Evolutionary conservation across 53 echinoderm and acorn worm genomes (phyloP).

Genomic region (Echinarachnius parma): DNA sequence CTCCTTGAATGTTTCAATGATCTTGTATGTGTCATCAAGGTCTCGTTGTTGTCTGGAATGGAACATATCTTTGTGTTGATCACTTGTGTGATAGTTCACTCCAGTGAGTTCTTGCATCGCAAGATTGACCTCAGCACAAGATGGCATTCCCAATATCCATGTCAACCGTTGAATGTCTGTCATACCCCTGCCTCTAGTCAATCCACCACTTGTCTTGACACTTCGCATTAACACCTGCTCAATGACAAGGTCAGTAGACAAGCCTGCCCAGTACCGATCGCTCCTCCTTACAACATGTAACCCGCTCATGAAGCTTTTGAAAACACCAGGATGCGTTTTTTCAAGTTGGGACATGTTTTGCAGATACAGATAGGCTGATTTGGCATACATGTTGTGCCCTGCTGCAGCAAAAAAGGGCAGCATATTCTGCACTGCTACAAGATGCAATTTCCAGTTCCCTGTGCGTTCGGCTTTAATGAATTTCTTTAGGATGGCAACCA

Average conservation of each 20-base stretch:
- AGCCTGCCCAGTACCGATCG: slow-evolving; percentile 58
- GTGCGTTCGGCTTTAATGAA: too few species aligned
- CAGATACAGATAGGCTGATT: slow-evolving; percentile 34
- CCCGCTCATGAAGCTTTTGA: slow-evolving; percentile 2
- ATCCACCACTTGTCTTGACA: slow-evolving; percentile 56
- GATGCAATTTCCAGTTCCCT: slow-evolving; percentile 53
- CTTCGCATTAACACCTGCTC: slow-evolving; percentile 62
- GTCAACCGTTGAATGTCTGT: slow-evolving; percentile 49
- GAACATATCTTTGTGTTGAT: slow-evolving; percentile 51
- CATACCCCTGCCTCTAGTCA: slow-evolving; percentile 62
- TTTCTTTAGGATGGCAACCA: too few species aligned
- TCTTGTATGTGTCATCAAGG: slow-evolving; percentile 29
- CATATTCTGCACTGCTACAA: slow-evolving; percentile 45
- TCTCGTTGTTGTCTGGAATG: slow-evolving; percentile 15
- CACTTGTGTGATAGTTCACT: slow-evolving; percentile 49
- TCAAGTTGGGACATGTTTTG: slow-evolving; percentile 25
- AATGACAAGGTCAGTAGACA: slow-evolving; percentile 54
- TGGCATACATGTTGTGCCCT: slow-evolving; percentile 57
- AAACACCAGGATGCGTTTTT: slow-evolving; percentile 22
- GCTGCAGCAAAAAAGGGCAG: slow-evolving; percentile 67
- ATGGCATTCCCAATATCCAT: slow-evolving; percentile 54
- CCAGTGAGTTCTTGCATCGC: slow-evolving; percentile 62
- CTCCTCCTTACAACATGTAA: slow-evolving; percentile 54
- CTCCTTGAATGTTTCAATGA: slow-evolving; percentile 35
- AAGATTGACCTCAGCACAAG: slow-evolving; percentile 60